phyloP scores from a whole-genome alignment of 2,888 invertebrate species.

The Cecidostiba fungosa region DNA sequence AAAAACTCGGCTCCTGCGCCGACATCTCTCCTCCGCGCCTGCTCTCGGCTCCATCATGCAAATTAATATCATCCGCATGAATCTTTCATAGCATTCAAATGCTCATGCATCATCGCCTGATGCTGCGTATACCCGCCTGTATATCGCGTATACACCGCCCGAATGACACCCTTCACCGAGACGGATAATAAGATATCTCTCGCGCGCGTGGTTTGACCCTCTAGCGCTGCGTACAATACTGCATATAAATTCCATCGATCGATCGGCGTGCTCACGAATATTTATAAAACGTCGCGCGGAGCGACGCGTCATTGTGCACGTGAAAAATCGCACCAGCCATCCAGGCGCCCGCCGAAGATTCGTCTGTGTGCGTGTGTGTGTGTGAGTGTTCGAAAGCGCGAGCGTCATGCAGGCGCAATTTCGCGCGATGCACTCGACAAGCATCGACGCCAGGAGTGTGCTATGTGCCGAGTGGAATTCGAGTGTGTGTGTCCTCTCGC shows the following conservation, averaged over 20 bases:
- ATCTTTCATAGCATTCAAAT: slow-evolving; percentile 19
- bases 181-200: slow-evolving; percentile 17
- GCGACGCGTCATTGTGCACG: slow-evolving; percentile 2
- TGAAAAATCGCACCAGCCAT: slow-evolving; percentile 25
- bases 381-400: slow-evolving; percentile 54
- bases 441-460: slow-evolving; percentile 48
- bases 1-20: neutral
- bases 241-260: neutral
- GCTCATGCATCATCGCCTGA: neutral
- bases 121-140: neutral
- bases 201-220: too few species aligned
- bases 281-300: slow-evolving; percentile 26
- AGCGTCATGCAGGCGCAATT: slow-evolving; percentile 69
- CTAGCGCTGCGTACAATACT: neutral
- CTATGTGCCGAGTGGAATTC: slow-evolving; percentile 25
- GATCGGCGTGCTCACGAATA: neutral
- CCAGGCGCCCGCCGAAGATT: neutral
- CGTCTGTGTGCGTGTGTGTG: neutral
- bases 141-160: neutral
- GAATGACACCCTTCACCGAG: neutral
- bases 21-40: too few species aligned
- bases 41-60: neutral
- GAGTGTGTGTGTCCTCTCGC: neutral
- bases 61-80: slow-evolving; percentile 12
- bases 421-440: slow-evolving; percentile 68